Conservation (phyloP, 2,797 vertebrate species). For the Manis javanica region DNA sequence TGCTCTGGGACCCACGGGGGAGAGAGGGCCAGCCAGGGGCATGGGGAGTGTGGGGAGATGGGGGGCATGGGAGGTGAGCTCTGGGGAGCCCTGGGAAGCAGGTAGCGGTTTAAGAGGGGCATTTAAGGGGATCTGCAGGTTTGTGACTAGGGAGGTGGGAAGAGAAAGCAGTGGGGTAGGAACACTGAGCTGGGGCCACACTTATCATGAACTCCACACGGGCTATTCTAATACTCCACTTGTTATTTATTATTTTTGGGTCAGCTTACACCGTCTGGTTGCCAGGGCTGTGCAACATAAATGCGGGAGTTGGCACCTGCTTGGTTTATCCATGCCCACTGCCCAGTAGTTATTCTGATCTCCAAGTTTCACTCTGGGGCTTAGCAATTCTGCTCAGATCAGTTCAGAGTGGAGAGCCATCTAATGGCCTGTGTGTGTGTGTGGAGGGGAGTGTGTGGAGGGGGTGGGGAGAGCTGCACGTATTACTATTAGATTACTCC, state of each 20-base stretch:
- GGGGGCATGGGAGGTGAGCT: too few species aligned
- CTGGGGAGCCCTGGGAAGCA: too few species aligned
- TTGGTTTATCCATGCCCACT: not conserved
- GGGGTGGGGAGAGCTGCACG: not conserved
- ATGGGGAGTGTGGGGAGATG: not conserved
- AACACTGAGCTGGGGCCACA: rapidly evolving
- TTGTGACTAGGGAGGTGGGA: not conserved
- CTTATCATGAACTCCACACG: rapidly evolving
- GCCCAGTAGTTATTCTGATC: too few species aligned
- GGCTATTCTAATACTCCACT: too few species aligned
- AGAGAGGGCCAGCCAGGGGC: not conserved
- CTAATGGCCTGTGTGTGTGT: not conserved
- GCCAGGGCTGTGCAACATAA: not conserved
- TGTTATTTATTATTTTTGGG: too few species aligned
- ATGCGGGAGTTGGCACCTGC: not conserved
- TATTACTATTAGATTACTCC: not conserved
- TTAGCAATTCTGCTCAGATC: not conserved
- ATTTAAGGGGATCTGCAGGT: not conserved
- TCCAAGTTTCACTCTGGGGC: not conserved
- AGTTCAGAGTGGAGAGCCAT: not conserved
- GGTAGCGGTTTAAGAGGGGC: not conserved
- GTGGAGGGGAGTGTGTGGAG: not conserved
- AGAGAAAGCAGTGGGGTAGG: not conserved
- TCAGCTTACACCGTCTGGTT: not conserved
- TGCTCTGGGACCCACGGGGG: not conserved